Percentiles rank a stretch among this genome's conserved stretches.
Evolutionary conservation across 2,888 invertebrate species (phyloP).

Genomic region (Caenorhabditis japonica): DNA sequence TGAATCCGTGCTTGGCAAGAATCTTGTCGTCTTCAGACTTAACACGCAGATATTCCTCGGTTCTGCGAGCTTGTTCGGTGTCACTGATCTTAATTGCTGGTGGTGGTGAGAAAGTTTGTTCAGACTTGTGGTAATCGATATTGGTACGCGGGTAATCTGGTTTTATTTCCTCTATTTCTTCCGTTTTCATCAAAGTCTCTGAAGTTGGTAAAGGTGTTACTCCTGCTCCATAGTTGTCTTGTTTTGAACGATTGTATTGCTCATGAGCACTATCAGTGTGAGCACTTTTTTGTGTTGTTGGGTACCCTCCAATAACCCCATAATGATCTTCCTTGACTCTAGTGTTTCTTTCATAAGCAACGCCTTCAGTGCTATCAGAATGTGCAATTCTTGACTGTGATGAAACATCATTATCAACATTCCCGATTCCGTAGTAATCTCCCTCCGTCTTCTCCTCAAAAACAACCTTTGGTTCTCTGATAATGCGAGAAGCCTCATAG

Average conservation of each 20-base stretch:
- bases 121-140: slow-evolving; percentile 12
- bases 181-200: slow-evolving; percentile 18
- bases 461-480: slow-evolving; percentile 13
- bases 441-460: too few species aligned
- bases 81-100: slow-evolving; percentile 41
- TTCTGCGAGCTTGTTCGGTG: slow-evolving; percentile 51
- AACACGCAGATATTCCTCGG: slow-evolving; percentile 61
- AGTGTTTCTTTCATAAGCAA: neutral
- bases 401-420: too few species aligned
- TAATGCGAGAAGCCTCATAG: slow-evolving; percentile 21
- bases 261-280: slow-evolving; percentile 32
- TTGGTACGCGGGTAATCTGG: slow-evolving; percentile 21
- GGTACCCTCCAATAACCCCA: slow-evolving; percentile 20
- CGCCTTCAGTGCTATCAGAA: slow-evolving; percentile 8
- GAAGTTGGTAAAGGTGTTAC: slow-evolving; percentile 29
- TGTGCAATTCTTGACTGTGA: slow-evolving; percentile 36
- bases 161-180: slow-evolving; percentile 16
- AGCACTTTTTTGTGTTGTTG: slow-evolving; percentile 32
- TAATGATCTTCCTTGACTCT: slow-evolving; percentile 14
- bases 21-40: slow-evolving; percentile 67
- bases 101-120: slow-evolving; percentile 22
- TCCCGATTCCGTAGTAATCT: too few species aligned
- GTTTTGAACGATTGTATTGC: slow-evolving; percentile 13
- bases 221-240: slow-evolving; percentile 15
- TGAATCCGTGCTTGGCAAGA: slow-evolving; percentile 60